phyloP scores from a whole-genome alignment of 2,888 invertebrate genomes.

The Archips crataeganus region DNA sequence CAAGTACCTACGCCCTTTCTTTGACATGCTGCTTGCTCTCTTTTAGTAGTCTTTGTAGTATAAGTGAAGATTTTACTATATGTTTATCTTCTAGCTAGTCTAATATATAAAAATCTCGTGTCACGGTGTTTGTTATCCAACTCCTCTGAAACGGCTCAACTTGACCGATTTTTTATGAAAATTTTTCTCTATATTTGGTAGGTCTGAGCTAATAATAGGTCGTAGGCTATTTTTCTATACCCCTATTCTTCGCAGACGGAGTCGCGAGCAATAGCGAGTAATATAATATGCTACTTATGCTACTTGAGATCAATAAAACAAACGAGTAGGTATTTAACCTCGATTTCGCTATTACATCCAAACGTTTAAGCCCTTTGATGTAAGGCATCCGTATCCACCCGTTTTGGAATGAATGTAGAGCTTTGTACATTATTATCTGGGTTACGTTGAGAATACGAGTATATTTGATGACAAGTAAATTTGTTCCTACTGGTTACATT shows the following conservation, averaged over 20 bases:
- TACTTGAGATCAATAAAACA: background rate
- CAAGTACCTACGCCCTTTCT: conserved; percentile 28
- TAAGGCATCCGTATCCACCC: conserved; percentile 23
- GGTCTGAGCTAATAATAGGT: too few relatives aligned
- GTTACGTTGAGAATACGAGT: conserved; percentile 19
- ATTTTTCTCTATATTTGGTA: too few relatives aligned
- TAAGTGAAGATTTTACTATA: too few relatives aligned
- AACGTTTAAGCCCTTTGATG: conserved; percentile 27
- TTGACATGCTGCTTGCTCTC: conserved; percentile 8
- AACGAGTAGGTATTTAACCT: conserved; percentile 1
- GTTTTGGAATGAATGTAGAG: conserved; percentile 22
- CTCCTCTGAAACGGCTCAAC: too few relatives aligned
- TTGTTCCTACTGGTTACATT: background rate
- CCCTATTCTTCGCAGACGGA: too few relatives aligned
- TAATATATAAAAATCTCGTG: too few relatives aligned
- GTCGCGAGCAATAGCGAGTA: background rate
- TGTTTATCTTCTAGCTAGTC: too few relatives aligned
- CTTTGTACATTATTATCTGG: conserved; percentile 25
- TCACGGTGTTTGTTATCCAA: background rate
- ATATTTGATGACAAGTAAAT: conserved; percentile 16
- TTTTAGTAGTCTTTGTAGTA: conserved; percentile 5
- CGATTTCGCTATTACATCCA: conserved; percentile 22
- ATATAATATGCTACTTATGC: background rate
- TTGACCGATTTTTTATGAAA: too few relatives aligned
- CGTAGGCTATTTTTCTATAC: too few relatives aligned